Base-by-base conservation (phyloP, 2,113 vertebrate genomes). In the Penelope pileata region DNA sequence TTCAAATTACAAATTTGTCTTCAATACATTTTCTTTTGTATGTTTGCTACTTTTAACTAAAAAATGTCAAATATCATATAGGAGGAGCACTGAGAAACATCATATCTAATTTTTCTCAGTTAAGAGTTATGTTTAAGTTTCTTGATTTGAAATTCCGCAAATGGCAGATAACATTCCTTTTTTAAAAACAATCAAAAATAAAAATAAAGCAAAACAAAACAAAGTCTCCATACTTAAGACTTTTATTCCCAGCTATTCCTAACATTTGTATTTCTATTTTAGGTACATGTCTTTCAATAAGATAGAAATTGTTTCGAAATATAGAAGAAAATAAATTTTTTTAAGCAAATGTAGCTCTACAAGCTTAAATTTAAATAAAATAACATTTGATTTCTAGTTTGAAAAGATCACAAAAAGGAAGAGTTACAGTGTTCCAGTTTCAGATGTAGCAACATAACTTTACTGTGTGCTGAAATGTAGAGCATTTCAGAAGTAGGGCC, bases 401-500 rank as follows among this genome's bases (percentile, higher is more conserved):
- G 23, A 53, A 82, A 72, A 73, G 48, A 27, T 18, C n/a, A 66
- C 30, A n/a, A 30, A 77, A 50, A 60, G 6, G 5, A 36, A 64
- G 4, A 66, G 11, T 27, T 66, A 15, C n/a, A 59, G 32, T 34
- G 19, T 38, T 47, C 21, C 29, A 60, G 26, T 66, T 62, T 74
- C 63, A 73, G 1, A 0, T 12, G 47, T 7, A 51, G 11, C 8
- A 69, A 21, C n/a, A 53, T 19, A 80, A 64, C 5, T 58, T 63
- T 10, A 11, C n/a, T n/a, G 16, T 50, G 22, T 22, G 17, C 5
- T 43, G 36, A 81, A 38, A 50, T 64, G 47, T 30, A 91, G 50
- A 91, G 64, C 51, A 76, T 59, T 92, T 68, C 32, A 64, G 79
- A 91, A 68, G 85, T 64, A 86, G 19, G 34, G 34, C 23, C 34